Evolutionary conservation across 2,888 invertebrate genomes (phyloP).

Genomic region (Candidula unifasciata): DNA sequence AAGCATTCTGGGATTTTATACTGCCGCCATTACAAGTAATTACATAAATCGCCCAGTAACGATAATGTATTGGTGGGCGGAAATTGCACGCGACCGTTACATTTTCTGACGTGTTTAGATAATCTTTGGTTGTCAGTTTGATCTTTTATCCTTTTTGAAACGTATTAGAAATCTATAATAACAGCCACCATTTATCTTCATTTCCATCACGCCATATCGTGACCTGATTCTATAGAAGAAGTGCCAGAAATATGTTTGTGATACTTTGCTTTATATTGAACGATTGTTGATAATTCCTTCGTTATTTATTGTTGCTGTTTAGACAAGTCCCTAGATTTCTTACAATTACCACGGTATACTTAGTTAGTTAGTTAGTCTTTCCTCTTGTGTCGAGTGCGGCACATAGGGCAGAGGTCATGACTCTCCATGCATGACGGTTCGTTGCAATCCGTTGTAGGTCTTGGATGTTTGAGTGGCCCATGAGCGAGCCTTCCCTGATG

Average conservation of each 20-base stretch:
- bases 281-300: too few species aligned
- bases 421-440: too few species aligned
- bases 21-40: slow-evolving; percentile 44
- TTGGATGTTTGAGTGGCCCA: too few species aligned
- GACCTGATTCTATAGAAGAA: background rate
- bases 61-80: slow-evolving; percentile 47
- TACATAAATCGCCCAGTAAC: slow-evolving; percentile 43
- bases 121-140: slow-evolving; percentile 34
- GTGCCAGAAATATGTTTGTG: background rate
- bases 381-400: too few species aligned
- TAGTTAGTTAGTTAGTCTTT: too few species aligned
- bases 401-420: too few species aligned
- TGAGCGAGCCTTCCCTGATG: too few species aligned
- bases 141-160: slow-evolving; percentile 39
- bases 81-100: slow-evolving; percentile 39
- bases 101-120: slow-evolving; percentile 37
- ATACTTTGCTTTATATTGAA: too few species aligned
- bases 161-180: slow-evolving; percentile 39
- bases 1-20: slow-evolving; percentile 37
- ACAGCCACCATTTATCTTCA: slow-evolving; percentile 21
- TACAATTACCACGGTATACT: too few species aligned
- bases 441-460: too few species aligned
- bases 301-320: too few species aligned
- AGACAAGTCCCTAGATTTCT: too few species aligned
- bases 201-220: background rate